These are phyloP conservation scores for Nomada goodeniana DNA, from an alignment of 2,888 invertebrate genomes.

Conservation along the genomic window DNA sequence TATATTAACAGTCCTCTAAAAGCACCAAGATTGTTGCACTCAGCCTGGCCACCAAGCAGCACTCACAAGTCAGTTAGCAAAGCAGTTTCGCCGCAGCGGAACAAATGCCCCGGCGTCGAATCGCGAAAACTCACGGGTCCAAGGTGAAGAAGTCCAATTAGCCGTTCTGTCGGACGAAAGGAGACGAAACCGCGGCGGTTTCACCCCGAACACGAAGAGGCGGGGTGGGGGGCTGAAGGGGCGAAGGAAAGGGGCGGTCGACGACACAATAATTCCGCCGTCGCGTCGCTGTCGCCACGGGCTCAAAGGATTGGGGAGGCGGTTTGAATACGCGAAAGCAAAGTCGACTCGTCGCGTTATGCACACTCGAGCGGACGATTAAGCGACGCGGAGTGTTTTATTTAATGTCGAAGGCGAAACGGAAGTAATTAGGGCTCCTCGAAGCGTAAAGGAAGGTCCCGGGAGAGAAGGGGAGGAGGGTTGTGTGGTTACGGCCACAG, in stretches of 20 bases:
- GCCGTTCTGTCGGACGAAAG: background rate
- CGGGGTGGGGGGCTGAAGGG: background rate
- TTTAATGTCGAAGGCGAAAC: conserved; percentile 65
- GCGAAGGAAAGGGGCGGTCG: background rate
- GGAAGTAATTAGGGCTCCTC: conserved; percentile 68
- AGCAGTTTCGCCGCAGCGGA: too few relatives aligned
- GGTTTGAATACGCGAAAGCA: conserved; percentile 32
- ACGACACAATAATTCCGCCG: conserved; percentile 39
- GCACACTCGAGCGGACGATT: conserved; percentile 49
- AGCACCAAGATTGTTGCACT: conserved; percentile 13
- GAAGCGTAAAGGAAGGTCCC: conserved; percentile 57
- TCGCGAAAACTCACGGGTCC: background rate
- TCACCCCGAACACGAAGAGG: background rate
- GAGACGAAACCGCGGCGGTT: background rate
- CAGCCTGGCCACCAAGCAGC: background rate
- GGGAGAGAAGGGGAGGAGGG: background rate
- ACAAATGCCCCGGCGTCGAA: background rate
- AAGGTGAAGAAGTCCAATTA: conserved; percentile 21
- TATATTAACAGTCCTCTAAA: background rate
- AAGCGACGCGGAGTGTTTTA: conserved; percentile 64
- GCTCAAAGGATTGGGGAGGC: conserved; percentile 4
- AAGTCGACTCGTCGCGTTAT: conserved; percentile 50
- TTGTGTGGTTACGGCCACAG: conserved; percentile 41
- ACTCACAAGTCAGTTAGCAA: background rate
- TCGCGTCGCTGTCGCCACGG: background rate